A percentile compares a stretch with the other conserved stretches of the same genome.
phyloP scores from a whole-genome alignment of 2,888 invertebrate species.

The Clunio marinus region DNA sequence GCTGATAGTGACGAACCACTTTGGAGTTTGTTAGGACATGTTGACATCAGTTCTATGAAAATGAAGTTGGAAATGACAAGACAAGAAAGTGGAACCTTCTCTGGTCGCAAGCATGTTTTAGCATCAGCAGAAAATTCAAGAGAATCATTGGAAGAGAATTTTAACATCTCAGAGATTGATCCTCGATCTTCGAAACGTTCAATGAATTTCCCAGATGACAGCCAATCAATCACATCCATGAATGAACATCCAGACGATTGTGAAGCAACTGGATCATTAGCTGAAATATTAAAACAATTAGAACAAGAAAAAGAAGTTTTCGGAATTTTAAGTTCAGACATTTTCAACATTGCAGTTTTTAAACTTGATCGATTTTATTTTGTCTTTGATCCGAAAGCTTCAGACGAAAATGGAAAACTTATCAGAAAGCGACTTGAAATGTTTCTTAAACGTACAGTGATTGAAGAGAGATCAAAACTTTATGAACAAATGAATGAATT shows the following conservation, averaged over 20 bases:
- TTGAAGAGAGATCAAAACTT: not conserved
- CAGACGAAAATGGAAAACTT: conserved; percentile 55
- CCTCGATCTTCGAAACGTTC: not conserved
- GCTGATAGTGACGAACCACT: conserved; percentile 30
- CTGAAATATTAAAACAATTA: not conserved
- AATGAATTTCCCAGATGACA: not conserved
- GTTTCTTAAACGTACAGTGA: not conserved
- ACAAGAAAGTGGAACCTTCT: conserved; percentile 18
- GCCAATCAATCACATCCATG: not conserved
- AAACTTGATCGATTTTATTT: conserved; percentile 53
- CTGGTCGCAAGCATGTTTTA: not conserved
- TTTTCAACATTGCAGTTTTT: conserved; percentile 54
- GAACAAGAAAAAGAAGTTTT: not conserved
- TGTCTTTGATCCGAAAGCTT: conserved; percentile 60
- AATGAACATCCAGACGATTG: no score
- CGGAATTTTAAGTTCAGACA: conserved; percentile 41
- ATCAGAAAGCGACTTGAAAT: conserved; percentile 42
- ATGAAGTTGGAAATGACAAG: not conserved
- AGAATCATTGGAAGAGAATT: conserved; percentile 4
- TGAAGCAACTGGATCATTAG: not conserved
- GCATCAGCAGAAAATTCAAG: not conserved
- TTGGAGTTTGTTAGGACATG: conserved; percentile 30
- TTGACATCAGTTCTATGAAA: conserved; percentile 31
- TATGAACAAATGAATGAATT: not conserved
- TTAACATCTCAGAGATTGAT: not conserved